Conservation (phyloP, 2,797 vertebrate species). For the Momotus momota region DNA sequence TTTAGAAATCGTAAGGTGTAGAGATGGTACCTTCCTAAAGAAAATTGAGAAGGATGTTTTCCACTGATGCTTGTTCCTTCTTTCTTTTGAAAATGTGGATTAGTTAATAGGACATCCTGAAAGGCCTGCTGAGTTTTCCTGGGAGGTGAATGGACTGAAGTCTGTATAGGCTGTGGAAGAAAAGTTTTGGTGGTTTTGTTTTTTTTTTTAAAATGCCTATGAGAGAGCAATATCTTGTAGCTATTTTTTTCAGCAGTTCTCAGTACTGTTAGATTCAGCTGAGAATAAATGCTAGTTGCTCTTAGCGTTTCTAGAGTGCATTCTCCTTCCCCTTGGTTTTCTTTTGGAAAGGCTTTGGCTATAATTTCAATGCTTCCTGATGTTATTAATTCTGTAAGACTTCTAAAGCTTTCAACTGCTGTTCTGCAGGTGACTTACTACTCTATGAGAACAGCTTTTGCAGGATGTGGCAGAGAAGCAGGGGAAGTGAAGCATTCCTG, state of each 20-base stretch:
- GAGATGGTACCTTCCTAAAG: not conserved
- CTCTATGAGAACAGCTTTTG: not conserved
- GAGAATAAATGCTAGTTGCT: not conserved
- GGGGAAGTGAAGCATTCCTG: not conserved
- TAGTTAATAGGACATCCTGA: not conserved
- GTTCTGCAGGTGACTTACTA: not conserved
- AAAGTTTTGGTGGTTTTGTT: not conserved
- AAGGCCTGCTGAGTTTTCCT: not conserved
- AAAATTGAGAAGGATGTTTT: not conserved
- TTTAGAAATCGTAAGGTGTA: not conserved
- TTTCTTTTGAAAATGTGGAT: not conserved
- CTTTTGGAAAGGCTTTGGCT: not conserved
- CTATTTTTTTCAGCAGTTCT: not conserved
- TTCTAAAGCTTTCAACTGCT: not conserved
- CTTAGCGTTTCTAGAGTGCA: not conserved
- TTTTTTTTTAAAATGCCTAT: not conserved
- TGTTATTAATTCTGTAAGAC: not conserved
- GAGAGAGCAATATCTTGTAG: not conserved
- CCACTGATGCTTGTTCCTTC: not conserved
- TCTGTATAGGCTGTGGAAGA: not conserved
- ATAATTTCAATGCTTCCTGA: not conserved
- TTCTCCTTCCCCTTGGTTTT: not conserved
- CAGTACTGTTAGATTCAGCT: not conserved
- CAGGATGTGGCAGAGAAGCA: not conserved
- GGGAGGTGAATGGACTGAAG: not conserved